Evolutionary conservation across 2,113 vertebrate species (phyloP), one percentile per base, ranked within the genome.

Genomic region (Casuarius casuarius): DNA sequence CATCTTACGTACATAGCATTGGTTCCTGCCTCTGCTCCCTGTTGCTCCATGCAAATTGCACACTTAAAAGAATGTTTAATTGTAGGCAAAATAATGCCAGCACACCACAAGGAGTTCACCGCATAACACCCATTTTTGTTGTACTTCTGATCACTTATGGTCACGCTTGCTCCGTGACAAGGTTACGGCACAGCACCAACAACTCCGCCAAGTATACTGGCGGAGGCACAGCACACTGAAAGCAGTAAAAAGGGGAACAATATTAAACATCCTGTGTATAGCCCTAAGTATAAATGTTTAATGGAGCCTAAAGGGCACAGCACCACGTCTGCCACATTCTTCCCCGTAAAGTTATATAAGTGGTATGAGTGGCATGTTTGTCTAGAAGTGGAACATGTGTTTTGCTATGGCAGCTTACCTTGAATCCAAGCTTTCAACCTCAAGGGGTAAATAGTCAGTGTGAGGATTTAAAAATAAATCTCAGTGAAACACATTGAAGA

Each of bases 401-500:
- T 95, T 95, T 95, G 92, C 73, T 90, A 52, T 0, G 0, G 80
- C 85, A 93, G 83, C 74, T 97, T 93, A 95, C 94, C 92, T 93
- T 46, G 65, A 94, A 83, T 84, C 94, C 84, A 96, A 80, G 94
- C 70, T 95, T 96, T 94, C 80, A 84, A 89, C 89, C 82, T 89
- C 54, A 94, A 96, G 89, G 92, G 89, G 87, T 94, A 96, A 97
- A 96, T 62, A 95, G 82, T 13, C 79, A 68, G 63, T n/a, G 13
- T 65, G 68, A 93, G 93, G 82, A 67, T 91, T 95, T 90, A 77
- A 92, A 44, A 84, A 92, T 66, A 95, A 90, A 95, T 92, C 87
- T 94, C 82, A 84, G 87, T 26, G 90, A 85, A 95, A 91, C 84
- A 93, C 72, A 48, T 42, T 70, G 78, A 89, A 95, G 87, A 90